These are phyloP conservation scores for Yponomeuta cagnagella DNA, from an alignment of 2,888 invertebrate genomes.

Conservation along the genomic window DNA sequence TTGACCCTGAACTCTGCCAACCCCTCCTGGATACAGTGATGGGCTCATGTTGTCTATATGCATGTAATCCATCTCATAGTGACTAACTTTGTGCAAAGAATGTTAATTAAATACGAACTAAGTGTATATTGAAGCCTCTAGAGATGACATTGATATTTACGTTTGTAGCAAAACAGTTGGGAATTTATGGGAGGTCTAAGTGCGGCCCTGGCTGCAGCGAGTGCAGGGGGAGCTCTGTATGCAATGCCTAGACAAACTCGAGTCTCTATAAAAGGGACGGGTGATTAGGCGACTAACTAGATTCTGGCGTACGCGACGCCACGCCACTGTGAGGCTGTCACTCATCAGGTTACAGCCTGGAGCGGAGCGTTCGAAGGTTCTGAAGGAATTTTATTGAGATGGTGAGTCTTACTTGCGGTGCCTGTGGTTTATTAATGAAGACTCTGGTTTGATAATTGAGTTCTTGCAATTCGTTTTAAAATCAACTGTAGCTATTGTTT, in stretches of 20 bases:
- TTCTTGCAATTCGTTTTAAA: no score
- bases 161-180: neutral
- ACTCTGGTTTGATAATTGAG: neutral
- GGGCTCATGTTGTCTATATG: no score
- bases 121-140: neutral
- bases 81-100: neutral
- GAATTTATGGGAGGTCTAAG: conserved; percentile 20
- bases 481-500: no score
- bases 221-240: conserved; percentile 44
- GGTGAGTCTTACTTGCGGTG: conserved; percentile 8
- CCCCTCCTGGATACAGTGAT: no score
- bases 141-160: neutral
- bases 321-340: conserved; percentile 21
- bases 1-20: no score
- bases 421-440: neutral
- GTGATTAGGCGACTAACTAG: conserved; percentile 67
- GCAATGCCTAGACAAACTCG: conserved; percentile 68
- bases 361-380: neutral
- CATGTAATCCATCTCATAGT: neutral
- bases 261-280: conserved; percentile 74
- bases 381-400: conserved; percentile 10
- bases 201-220: conserved; percentile 51
- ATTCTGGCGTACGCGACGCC: conserved; percentile 59
- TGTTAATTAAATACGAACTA: neutral
- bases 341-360: conserved; percentile 6